Conservation (phyloP, 2,797 vertebrate genomes). For the Tokudaia tokunoshimensis region DNA sequence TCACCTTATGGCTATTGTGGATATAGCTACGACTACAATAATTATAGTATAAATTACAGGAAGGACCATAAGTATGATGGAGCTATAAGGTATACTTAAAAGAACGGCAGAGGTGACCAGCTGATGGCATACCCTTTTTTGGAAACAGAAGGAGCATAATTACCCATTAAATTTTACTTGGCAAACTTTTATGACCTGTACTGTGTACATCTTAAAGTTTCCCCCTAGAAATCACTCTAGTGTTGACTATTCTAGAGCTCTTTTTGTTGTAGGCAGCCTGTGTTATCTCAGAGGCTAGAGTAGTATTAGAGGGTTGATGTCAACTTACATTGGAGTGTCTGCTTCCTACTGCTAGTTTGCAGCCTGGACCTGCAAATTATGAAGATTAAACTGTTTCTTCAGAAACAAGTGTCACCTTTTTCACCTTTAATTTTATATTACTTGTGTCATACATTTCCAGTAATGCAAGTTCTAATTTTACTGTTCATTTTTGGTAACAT, state of each 20-base stretch:
- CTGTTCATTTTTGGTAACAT: not conserved
- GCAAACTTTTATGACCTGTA: not conserved
- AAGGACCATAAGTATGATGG: not conserved
- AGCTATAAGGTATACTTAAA: conserved; percentile 96
- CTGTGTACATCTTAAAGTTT: not conserved
- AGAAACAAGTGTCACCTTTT: conserved; percentile 92
- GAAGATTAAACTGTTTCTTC: conserved; percentile 96
- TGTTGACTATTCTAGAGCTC: conserved; percentile 89
- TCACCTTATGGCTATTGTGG: conserved; percentile 94
- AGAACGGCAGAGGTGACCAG: conserved; percentile 88
- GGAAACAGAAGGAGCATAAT: conserved; percentile 78
- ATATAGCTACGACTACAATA: conserved; percentile 97
- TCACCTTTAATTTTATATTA: conserved; percentile 91
- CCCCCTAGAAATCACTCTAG: conserved; percentile 82
- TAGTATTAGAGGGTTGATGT: conserved; percentile 87
- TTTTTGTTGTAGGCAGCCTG: conserved; percentile 89
- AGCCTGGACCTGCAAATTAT: conserved; percentile 98
- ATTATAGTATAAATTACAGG: conserved; percentile 84
- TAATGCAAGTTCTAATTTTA: not conserved
- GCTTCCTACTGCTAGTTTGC: conserved; percentile 94
- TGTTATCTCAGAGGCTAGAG: conserved; percentile 88
- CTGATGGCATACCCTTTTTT: conserved; percentile 89
- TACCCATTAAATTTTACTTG: not conserved
- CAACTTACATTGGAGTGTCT: conserved; percentile 91
- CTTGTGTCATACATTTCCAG: not conserved